A percentile compares a stretch with the other conserved stretches of the same genome.
phyloP scores from a whole-genome alignment of 2,113 vertebrate species.

The Myotis lucifugus region DNA sequence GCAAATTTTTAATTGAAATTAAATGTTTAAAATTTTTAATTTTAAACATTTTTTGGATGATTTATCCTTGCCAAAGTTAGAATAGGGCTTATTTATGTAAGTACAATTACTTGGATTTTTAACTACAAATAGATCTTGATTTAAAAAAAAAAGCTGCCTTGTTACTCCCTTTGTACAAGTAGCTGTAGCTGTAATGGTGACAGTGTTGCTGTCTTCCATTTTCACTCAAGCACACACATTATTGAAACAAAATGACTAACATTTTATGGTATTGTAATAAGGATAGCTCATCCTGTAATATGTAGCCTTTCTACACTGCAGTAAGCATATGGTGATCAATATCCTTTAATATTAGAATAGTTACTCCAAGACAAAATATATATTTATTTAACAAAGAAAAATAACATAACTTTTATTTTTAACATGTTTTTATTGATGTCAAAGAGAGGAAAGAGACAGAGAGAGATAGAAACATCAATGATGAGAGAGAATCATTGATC shows the following conservation, averaged over 20 bases:
- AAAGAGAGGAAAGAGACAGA: too few relatives aligned
- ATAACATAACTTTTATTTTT: background rate
- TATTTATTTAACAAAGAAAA: constrained; percentile 7
- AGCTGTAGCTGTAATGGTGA: background rate
- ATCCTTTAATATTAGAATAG: background rate
- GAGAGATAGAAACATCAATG: too few relatives aligned
- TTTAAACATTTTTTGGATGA: background rate
- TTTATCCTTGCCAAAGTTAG: background rate
- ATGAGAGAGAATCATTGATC: too few relatives aligned
- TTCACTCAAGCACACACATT: background rate
- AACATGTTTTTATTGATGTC: too few relatives aligned
- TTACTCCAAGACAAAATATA: background rate
- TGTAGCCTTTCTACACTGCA: background rate
- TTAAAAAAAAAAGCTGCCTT: background rate
- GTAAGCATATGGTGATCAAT: background rate
- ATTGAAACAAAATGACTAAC: background rate
- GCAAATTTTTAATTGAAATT: constrained; percentile 8
- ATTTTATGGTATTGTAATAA: background rate
- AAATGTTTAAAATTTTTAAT: background rate
- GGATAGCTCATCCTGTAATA: background rate
- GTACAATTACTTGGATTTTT: background rate
- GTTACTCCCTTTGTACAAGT: background rate
- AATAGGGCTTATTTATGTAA: background rate
- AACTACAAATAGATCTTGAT: background rate
- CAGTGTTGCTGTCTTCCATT: background rate